Conservation (phyloP, 23 tunicate species). For the Trididemnum clinides region DNA sequence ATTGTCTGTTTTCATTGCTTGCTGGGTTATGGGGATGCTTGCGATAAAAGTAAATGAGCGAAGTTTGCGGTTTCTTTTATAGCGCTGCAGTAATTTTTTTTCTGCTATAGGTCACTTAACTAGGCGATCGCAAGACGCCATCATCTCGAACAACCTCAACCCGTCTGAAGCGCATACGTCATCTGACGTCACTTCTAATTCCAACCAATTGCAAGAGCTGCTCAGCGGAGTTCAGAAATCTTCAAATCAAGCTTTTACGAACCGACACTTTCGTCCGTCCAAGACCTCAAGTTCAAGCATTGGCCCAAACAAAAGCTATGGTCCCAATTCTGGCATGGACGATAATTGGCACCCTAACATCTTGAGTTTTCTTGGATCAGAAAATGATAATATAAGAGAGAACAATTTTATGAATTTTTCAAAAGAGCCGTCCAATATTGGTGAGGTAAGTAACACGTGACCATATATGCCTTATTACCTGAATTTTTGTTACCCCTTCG, state of each 20-base stretch:
- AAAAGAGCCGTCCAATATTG: neutral
- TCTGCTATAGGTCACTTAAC: too few species aligned
- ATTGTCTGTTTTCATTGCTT: too few species aligned
- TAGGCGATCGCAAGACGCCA: too few species aligned
- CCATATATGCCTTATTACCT: neutral
- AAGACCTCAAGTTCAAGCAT: neutral
- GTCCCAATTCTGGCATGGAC: neutral
- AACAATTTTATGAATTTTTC: slow-evolving; percentile 2
- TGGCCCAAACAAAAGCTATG: neutral
- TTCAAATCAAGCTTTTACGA: neutral
- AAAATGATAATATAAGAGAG: neutral
- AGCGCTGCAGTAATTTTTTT: too few species aligned
- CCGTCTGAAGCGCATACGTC: too few species aligned
- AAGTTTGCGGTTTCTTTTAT: too few species aligned
- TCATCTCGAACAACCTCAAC: too few species aligned
- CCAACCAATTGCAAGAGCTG: neutral
- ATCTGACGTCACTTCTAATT: neutral
- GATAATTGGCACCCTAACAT: neutral
- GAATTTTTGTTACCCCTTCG: neutral
- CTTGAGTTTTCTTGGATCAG: neutral
- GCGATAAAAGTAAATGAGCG: too few species aligned
- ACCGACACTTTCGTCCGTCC: neutral
- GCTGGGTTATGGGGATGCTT: too few species aligned
- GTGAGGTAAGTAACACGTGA: slow-evolving; percentile 12
- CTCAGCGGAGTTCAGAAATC: neutral